These are phyloP conservation scores for Zosterops lateralis DNA, from an alignment of 2,113 vertebrate species.

Conservation along the genomic window DNA sequence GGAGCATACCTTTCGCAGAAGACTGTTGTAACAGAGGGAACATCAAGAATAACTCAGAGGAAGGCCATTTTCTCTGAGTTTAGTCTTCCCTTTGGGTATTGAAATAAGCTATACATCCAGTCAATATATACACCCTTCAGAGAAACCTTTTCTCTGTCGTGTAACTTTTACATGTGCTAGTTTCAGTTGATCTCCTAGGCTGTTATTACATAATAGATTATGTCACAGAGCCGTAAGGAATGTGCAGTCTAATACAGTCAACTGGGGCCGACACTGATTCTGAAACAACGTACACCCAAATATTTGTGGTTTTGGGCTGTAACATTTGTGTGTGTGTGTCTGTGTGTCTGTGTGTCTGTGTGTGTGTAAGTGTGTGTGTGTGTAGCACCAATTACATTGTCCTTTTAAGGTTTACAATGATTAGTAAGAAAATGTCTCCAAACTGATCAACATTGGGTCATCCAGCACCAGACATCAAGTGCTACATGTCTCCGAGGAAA, in stretches of 20 bases:
- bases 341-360: neutral
- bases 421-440: conserved; percentile 32
- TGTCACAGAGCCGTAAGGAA: conserved; percentile 43
- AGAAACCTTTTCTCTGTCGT: neutral
- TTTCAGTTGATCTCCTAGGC: conserved; percentile 54
- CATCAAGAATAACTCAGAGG: neutral
- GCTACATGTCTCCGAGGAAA: conserved; percentile 51
- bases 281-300: conserved; percentile 14
- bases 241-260: conserved; percentile 57
- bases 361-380: neutral
- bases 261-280: conserved; percentile 16
- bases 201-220: conserved; percentile 3
- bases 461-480: conserved; percentile 51
- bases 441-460: conserved; percentile 27
- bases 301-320: conserved; percentile 32
- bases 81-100: conserved; percentile 11
- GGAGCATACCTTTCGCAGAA: conserved; percentile 6
- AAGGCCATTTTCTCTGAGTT: conserved; percentile 8
- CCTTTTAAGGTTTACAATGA: conserved; percentile 55
- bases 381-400: conserved; percentile 76
- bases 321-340: neutral
- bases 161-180: conserved; percentile 3
- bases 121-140: neutral
- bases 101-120: neutral
- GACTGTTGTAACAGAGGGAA: neutral